phyloP scores from a whole-genome alignment of 2,113 vertebrate species.

The Ginglymostoma cirratum region DNA sequence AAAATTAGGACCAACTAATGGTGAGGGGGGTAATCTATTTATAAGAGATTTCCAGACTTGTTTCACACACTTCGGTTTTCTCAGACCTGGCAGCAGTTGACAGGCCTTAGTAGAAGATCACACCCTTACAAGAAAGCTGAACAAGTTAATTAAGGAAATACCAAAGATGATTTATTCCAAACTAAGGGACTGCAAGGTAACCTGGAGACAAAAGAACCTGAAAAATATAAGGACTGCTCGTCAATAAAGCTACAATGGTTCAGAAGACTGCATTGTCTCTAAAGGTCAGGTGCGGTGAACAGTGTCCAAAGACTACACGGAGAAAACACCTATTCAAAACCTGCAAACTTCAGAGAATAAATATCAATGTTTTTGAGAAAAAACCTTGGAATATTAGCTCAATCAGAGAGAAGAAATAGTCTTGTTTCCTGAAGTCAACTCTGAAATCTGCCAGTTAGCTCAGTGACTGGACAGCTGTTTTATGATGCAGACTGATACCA shows the following conservation, averaged over 20 bases:
- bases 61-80: background rate
- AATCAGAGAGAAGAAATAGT: background rate
- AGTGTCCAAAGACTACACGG: background rate
- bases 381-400: background rate
- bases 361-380: background rate
- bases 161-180: background rate
- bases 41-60: background rate
- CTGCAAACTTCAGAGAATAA: background rate
- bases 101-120: background rate
- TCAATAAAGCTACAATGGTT: background rate
- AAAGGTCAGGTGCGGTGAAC: background rate
- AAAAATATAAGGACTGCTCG: background rate
- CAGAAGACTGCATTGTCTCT: background rate
- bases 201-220: background rate
- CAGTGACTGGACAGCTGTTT: background rate
- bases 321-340: background rate
- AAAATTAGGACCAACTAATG: background rate
- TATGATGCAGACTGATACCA: too few relatives aligned
- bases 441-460: background rate
- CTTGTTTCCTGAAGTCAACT: background rate
- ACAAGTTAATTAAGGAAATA: background rate
- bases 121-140: background rate
- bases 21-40: background rate
- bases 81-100: background rate
- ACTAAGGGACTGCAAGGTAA: constrained; percentile 30